Evolutionary conservation across 2,113 vertebrate species (phyloP), one percentile per base, ranked within the genome.

Genomic region (Anser cygnoides): DNA sequence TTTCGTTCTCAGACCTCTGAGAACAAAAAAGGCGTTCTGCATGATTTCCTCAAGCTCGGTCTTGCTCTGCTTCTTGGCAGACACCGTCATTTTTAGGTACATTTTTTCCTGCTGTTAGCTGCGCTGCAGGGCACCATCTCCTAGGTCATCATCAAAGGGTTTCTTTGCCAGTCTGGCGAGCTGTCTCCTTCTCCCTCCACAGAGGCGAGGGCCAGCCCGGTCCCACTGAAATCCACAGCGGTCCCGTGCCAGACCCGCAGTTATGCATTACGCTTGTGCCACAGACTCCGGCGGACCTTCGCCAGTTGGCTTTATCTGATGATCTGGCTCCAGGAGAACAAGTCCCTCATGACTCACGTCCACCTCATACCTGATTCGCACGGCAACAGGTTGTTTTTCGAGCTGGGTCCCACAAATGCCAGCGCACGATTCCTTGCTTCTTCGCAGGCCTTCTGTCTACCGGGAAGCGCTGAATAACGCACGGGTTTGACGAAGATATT

Each of bases 401-500:
- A 31, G 68, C 79, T 15, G 88, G 18, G 61, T 92, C 76, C 66
- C 76, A 7, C 72, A 58, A 43, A 96, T 54, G 66, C 71, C 35
- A 57, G 78, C 39, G 8, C 49, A 75, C 12, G 22, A 19, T 1
- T 19, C 20, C 65, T 52, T 2, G 39, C 29, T 92, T 41, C n/a
- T 46, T 46, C 1, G 0, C 2, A 8, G 41, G 49, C 71, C 62
- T 43, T n/a, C 55, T 68, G 26, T 63, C 46, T 63, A 33, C 65
- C 3, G 5, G 75, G 33, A 43, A 72, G 39, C 2, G 0, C 13
- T 2, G 71, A 21, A 4, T 20, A 29, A 67, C 37, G 8, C 0
- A 2, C 0, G 28, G 4, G 9, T 20, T 14, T 29, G 29, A 15
- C 0, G 1, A 3, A 4, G n/a, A 4, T 2, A 2, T 21, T 52